These are phyloP conservation scores for Ceriagrion tenellum DNA, from an alignment of 2,888 invertebrate genomes.

Conservation along the genomic window DNA sequence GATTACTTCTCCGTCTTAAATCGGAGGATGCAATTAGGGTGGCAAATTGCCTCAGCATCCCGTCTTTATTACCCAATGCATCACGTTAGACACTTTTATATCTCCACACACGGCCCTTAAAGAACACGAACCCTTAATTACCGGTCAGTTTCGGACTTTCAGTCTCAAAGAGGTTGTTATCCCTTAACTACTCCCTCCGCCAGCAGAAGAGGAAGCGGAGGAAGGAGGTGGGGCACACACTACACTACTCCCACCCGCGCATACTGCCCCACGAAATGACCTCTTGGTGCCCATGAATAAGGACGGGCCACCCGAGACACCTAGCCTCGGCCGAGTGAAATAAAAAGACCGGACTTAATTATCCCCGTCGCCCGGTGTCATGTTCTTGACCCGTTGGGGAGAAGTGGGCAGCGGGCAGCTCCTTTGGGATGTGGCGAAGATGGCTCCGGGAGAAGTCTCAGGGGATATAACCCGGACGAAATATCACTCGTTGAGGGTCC, in stretches of 20 bases:
- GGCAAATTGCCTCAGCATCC: constrained; percentile 38
- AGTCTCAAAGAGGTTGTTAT: constrained; percentile 63
- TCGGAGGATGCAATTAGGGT: not conserved
- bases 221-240: not conserved
- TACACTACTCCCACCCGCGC: not conserved
- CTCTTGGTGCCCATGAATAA: constrained; percentile 8
- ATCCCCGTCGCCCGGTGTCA: not conserved
- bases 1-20: constrained; percentile 23
- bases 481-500: not conserved
- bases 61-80: constrained; percentile 42
- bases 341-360: not conserved
- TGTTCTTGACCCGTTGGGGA: not conserved
- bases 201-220: not conserved
- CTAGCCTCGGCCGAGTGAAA: not conserved
- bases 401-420: not conserved
- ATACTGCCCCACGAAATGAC: not conserved
- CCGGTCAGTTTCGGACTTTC: constrained; percentile 11
- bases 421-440: not conserved
- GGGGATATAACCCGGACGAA: not conserved
- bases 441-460: not conserved
- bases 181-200: constrained; percentile 42
- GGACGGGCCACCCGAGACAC: constrained; percentile 6
- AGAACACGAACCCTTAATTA: constrained; percentile 59
- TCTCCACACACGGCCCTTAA: constrained; percentile 16
- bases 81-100: constrained; percentile 34